A percentile compares a stretch with the other conserved stretches of the same genome.
phyloP scores from a whole-genome alignment of 2,113 vertebrate genomes.

The Enhydra lutris region DNA sequence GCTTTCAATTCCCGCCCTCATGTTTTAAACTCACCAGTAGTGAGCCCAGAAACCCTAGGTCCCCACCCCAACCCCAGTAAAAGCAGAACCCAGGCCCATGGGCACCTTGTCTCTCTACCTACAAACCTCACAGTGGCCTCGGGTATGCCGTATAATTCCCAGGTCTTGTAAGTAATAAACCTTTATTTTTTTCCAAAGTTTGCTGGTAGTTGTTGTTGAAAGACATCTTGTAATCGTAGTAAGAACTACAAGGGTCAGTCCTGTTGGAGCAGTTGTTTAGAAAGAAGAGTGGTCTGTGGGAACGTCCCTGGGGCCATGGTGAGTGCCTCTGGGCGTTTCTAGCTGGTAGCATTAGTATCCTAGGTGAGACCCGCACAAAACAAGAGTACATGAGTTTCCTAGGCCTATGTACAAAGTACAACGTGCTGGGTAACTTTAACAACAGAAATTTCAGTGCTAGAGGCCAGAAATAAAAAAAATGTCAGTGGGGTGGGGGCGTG shows the following conservation, averaged over 20 bases:
- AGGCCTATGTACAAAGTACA: neutral
- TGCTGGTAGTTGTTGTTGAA: neutral
- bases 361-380: neutral
- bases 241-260: neutral
- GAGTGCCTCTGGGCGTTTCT: neutral
- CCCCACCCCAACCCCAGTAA: neutral
- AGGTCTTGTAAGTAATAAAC: neutral
- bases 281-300: neutral
- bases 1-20: neutral
- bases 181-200: neutral
- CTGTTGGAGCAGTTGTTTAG: neutral
- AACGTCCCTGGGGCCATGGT: neutral
- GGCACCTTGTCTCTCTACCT: neutral
- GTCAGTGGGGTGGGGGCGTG: accelerated
- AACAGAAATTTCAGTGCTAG: neutral
- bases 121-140: neutral
- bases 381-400: neutral
- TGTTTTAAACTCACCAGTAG: neutral
- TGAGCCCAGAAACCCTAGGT: neutral
- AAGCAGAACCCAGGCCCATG: neutral
- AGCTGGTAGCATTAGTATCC: neutral
- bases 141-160: neutral
- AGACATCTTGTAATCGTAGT: neutral
- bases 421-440: neutral
- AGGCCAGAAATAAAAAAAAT: neutral